Base-by-base conservation (phyloP, 2,888 invertebrate species). In the Hyles lineata region DNA sequence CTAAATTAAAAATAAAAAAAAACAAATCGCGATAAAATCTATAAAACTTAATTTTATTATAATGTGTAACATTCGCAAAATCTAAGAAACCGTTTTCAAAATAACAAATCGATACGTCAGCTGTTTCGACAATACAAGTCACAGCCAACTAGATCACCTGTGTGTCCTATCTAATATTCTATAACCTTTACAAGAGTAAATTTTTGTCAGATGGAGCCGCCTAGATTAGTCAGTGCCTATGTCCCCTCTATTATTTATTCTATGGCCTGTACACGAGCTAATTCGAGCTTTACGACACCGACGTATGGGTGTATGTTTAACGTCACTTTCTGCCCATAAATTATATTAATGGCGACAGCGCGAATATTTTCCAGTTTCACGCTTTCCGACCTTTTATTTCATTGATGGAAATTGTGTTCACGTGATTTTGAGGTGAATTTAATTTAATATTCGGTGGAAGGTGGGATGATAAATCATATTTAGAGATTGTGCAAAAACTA, bases 271-370 rank as follows among this genome's bases (percentile, higher is more conserved):
- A 6, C 60, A 60, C 60, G 11, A 43, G 59, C 71, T 71, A 71
- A 61, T 71, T 71, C 50, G 35, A 59, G 60, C 59, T 71, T 71
- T 71, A 71, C 61, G 71, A 60, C 71, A 15, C 59, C 23, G 35
- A 35, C 43, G 60, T 8, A 35, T 35, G 35, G 43, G 43, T 58
- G 70, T 60, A 50, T 71, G 71, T 71, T 71, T 61, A 60, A 61
- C 25, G 60, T 71, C 19, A 60, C 71, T 50, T 61, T 60, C 60
- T 43, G 9, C 43, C 25, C 43, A 60, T 71, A 71, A 71, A 71
- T 71, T 71, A 71, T 61, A 60, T 71, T 71, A 71, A 71, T 61
- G 23, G 43, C 71, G 50, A 60, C 43, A 25, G 43, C 43, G 43
- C 11, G 43, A 55, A 55, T 60, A 25, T 60, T 60, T 60, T 60